phyloP scores from a whole-genome alignment of 2,797 vertebrate genomes.

The Antennarius maculatus region DNA sequence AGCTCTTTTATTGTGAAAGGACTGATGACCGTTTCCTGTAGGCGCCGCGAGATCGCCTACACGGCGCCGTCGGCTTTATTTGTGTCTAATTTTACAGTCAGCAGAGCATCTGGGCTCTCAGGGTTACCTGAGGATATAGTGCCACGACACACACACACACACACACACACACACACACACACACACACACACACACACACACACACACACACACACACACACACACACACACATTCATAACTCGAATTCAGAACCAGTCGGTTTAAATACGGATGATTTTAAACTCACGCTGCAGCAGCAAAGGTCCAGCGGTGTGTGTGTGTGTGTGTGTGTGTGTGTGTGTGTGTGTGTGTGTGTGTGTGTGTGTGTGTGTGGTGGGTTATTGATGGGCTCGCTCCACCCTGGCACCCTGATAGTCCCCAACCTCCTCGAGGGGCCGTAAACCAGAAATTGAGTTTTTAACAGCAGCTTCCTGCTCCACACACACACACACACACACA shows the following conservation, averaged over 20 bases:
- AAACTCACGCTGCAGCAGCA: not conserved
- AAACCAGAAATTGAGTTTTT: conserved; percentile 80
- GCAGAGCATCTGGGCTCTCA: conserved; percentile 5
- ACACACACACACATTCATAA: no score
- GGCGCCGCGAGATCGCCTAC: not conserved
- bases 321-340: not conserved
- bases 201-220: not conserved
- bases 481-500: conserved; percentile 41
- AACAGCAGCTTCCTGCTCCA: conserved; percentile 63
- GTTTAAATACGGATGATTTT: not conserved
- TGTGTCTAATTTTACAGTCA: conserved; percentile 3
- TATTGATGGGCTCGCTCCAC: conserved; percentile 68
- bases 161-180: not conserved
- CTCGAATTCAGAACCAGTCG: not conserved
- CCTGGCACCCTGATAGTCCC: conserved; percentile 54
- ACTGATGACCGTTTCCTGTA: not conserved
- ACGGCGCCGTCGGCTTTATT: not conserved
- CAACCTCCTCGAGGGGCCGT: conserved; percentile 66
- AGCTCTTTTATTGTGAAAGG: not conserved
- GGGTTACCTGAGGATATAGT: conserved; percentile 5
- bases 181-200: not conserved
- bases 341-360: not conserved
- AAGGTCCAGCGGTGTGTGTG: not conserved
- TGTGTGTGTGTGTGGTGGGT: conserved; percentile 31
- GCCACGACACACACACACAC: not conserved